These are phyloP conservation scores for Conopomorpha cramerella DNA, from an alignment of 1,140 invertebrate genomes.

Conservation along the genomic window DNA sequence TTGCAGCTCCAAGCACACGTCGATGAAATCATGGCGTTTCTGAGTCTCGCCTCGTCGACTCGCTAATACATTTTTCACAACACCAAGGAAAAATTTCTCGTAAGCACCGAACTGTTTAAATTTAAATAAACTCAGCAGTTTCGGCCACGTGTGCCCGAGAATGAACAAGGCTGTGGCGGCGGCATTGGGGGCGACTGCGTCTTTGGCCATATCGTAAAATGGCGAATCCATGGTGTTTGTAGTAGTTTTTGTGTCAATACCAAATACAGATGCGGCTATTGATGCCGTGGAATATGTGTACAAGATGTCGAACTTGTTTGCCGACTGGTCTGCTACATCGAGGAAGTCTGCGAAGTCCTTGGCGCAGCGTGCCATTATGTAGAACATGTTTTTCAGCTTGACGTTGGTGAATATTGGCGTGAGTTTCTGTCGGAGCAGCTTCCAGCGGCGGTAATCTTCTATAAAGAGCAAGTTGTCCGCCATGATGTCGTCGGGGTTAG, in stretches of 20 bases:
- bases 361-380: slow-evolving; percentile 11
- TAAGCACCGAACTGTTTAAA: slow-evolving; percentile 15
- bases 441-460: slow-evolving; percentile 17
- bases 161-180: slow-evolving; percentile 9
- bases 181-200: slow-evolving; percentile 5
- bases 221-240: slow-evolving; percentile 15
- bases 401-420: slow-evolving; percentile 10
- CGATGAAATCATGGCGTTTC: slow-evolving; percentile 21
- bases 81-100: slow-evolving; percentile 19
- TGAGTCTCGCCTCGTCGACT: slow-evolving; percentile 7
- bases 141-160: slow-evolving; percentile 3
- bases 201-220: slow-evolving; percentile 14
- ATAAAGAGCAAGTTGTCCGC: slow-evolving; percentile 14
- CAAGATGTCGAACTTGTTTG: slow-evolving; percentile 11
- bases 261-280: slow-evolving; percentile 18
- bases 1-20: slow-evolving; percentile 18
- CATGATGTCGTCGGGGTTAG: slow-evolving; percentile 17
- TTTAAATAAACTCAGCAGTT: slow-evolving; percentile 11
- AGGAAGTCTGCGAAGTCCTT: slow-evolving; percentile 1
- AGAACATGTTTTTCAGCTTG: slow-evolving; percentile 32
- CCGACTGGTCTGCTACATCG: slow-evolving; percentile 4
- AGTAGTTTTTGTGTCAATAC: slow-evolving; percentile 14
- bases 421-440: slow-evolving; percentile 13
- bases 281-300: slow-evolving; percentile 16
- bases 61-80: slow-evolving; percentile 14